Base-by-base conservation (phyloP, 2,113 vertebrate genomes). In the Prolemur simus region DNA sequence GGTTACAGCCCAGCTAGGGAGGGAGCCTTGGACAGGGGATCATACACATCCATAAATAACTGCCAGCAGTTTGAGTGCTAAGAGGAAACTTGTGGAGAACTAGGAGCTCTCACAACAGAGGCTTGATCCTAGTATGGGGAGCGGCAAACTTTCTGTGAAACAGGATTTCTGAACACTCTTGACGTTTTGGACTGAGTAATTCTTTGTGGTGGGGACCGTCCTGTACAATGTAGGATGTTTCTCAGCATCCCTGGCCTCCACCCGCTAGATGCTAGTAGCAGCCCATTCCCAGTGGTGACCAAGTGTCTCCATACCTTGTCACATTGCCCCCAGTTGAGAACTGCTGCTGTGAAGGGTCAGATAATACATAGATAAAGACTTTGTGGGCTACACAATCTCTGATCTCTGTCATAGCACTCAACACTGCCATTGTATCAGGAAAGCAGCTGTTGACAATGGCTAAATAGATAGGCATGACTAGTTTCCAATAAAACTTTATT, bases 211-310 rank as follows among this genome's bases (percentile, higher is more conserved):
- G 18, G 58, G 58, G 20, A 6, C 64, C 42, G 32, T 47, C 66
- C 54, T 69, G 23, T 37, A 25, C 34, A 2, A 14, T 2, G 5
- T 12, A 17, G 14, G 58, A 8, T 4, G 1, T 29, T 39, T 21
- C 5, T 23, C n/a, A 3, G n/a, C 32, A 34, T 14, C 45, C 21
- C 42, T 56, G 71, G 23, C 52, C 52, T 49, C 78, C 49, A 49
- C 5, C 34, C 7, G 0, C 0, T 0, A 32, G 42, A 7, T 8
- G 7, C 6, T 60, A 29, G n/a, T 5, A 42, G 66, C 13, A 18
- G 60, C 17, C 29, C 14, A 20, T 18, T 69, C 17, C 18, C 14
- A 12, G 18, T 27, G n/a, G 64, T 27, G 25, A 58, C 39, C 56
- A 42, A 4, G 23, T 39, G n/a, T 34, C 39, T 78, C 52, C 69